Base-by-base conservation (phyloP, 2,888 invertebrate genomes). In the Bellardia bayeri region DNA sequence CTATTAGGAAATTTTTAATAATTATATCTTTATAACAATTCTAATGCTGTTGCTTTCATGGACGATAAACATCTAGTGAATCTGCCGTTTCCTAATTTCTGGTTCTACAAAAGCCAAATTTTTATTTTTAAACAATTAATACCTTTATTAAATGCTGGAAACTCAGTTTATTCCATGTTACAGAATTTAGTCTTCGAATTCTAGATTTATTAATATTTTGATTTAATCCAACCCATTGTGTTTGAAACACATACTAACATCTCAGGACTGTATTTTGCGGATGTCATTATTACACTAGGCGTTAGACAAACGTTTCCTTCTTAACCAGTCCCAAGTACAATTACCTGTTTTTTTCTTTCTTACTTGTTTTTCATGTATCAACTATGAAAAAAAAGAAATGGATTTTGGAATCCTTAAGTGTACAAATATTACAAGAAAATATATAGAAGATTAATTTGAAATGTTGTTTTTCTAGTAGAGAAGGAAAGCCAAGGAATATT, bases 221-320 rank as follows among this genome's bases (percentile, higher is more conserved):
- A 54, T 54, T 16, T 3, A 2, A 54, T 2, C n/a, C 51, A 54
- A 54, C 51, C 51, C 51, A 54, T 54, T n/a, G 51, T 54, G 51
- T 13, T 54, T 54, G 5, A n/a, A 54, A n/a, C 6, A n/a, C 7
- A 54, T 2, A n/a, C 13, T 54, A 7, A 7, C 54, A 54, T 64
- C 37, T 14, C 23, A 64, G 23, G 7, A 23, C 16, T 37, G 5
- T 13, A 45, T 45, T 58, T 5, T 68, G 30, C 68, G 49, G 49
- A 68, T 79, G 58, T 78, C 45, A 61, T 68, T 58, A 49, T 37
- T 1, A 16, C 16, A 75, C 16, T 7, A 80, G 40, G 30, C 63
- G 49, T 71, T 63, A 71, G 63, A 63, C 11, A 71, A 80, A 63
- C 30, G 63, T 40, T 80, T 80, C 61, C 51, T 51, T 63, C 51